Conservation (phyloP, 2,888 invertebrate species). For the Scaptomyza cyrtandrae region DNA sequence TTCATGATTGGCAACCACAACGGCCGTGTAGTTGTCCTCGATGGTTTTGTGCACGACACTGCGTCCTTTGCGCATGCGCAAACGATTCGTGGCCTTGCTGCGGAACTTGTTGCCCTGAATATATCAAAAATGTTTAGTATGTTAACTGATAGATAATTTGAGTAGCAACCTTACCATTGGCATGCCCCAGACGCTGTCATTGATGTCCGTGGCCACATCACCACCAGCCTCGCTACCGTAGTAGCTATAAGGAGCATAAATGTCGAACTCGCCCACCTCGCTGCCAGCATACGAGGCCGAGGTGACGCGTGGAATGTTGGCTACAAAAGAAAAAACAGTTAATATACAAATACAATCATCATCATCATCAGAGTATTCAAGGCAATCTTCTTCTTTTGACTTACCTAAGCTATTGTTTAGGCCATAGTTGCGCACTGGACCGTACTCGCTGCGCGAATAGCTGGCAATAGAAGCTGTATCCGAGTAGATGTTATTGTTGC, state of each 20-base stretch:
- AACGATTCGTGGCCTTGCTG: conserved; percentile 86
- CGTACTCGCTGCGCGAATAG: conserved; percentile 84
- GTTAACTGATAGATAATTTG: background rate
- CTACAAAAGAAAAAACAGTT: conserved; percentile 51
- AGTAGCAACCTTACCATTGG: conserved; percentile 74
- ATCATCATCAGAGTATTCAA: background rate
- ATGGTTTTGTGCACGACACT: conserved; percentile 93
- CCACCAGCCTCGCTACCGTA: conserved; percentile 87
- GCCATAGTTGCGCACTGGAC: conserved; percentile 80
- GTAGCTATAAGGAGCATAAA: conserved; percentile 92
- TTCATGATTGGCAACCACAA: conserved; percentile 95
- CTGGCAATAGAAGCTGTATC: conserved; percentile 81
- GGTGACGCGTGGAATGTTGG: conserved; percentile 86
- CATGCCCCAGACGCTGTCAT: conserved; percentile 84
- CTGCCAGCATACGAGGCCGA: conserved; percentile 93
- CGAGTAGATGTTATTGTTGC: conserved; percentile 76
- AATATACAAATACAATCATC: background rate
- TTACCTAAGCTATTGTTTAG: conserved; percentile 83
- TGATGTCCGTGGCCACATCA: conserved; percentile 84
- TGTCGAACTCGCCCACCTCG: conserved; percentile 92
- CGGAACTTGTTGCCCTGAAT: conserved; percentile 80
- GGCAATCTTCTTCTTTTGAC: conserved; percentile 11
- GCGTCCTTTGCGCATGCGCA: conserved; percentile 91
- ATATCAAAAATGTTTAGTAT: no score
- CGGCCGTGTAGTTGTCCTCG: conserved; percentile 95